Evolutionary conservation across 2,888 invertebrate genomes (phyloP).

Genomic region (Monopis laevigella): DNA sequence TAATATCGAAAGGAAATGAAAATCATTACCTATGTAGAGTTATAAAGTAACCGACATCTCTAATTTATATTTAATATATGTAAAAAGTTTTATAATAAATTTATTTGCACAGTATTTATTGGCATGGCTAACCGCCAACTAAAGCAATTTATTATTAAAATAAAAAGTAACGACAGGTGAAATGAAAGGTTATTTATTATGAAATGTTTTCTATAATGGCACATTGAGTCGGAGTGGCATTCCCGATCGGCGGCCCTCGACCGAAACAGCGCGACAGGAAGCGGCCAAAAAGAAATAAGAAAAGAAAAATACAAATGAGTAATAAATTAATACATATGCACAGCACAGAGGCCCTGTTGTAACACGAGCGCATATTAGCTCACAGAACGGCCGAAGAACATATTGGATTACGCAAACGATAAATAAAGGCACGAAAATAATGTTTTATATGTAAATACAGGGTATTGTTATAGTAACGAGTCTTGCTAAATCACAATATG

Average conservation of each 20-base stretch:
- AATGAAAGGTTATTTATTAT: too few species aligned
- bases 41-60: too few species aligned
- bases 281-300: conserved; percentile 14
- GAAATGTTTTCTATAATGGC: conserved; percentile 21
- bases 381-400: conserved; percentile 25
- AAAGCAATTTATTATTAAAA: too few species aligned
- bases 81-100: too few species aligned
- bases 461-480: conserved; percentile 71
- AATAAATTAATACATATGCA: conserved; percentile 38
- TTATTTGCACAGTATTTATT: too few species aligned
- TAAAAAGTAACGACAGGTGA: too few species aligned
- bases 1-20: too few species aligned
- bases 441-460: conserved; percentile 67
- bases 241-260: neutral
- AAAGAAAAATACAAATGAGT: conserved; percentile 25
- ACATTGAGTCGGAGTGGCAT: conserved; percentile 12
- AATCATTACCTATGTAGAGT: too few species aligned
- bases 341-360: conserved; percentile 23
- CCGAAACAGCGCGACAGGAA: conserved; percentile 1
- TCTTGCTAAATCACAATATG: conserved; percentile 71
- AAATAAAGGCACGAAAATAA: conserved; percentile 53
- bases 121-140: too few species aligned
- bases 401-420: conserved; percentile 44
- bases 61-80: too few species aligned
- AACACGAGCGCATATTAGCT: conserved; percentile 35